Percentiles rank a stretch among this genome's conserved stretches.
phyloP scores from a whole-genome alignment of 2,797 vertebrate species.

The Thamnophis elegans region DNA sequence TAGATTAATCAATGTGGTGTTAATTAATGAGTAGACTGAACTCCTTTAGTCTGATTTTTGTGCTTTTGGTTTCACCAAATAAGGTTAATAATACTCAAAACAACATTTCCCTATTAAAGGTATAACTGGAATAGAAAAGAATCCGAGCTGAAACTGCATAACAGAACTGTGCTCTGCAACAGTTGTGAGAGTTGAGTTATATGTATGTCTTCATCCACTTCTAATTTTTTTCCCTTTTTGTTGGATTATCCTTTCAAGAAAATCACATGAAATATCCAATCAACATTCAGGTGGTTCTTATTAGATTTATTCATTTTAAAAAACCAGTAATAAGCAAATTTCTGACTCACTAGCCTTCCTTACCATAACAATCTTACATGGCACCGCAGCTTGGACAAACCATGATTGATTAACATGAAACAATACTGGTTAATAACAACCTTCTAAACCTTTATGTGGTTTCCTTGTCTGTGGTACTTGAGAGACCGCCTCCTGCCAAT shows the following conservation, averaged over 20 bases:
- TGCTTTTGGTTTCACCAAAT: not conserved
- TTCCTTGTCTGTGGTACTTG: no score
- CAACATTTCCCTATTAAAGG: not conserved
- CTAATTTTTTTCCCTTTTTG: not conserved
- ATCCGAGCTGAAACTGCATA: not conserved
- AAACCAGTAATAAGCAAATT: not conserved
- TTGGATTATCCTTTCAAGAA: not conserved
- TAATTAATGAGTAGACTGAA: not conserved
- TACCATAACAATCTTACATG: not conserved
- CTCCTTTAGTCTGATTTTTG: not conserved
- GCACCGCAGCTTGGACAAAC: not conserved
- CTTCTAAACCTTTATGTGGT: no score
- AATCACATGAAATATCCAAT: not conserved
- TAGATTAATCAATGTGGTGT: not conserved
- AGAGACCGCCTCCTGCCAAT: no score
- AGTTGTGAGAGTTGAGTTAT: no score
- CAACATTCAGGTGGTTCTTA: not conserved
- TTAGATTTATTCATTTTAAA: not conserved
- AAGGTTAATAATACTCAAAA: not conserved
- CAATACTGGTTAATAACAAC: no score
- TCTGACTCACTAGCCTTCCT: not conserved
- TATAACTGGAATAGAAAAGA: not conserved
- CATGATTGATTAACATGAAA: not conserved
- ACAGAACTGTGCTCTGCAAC: not conserved
- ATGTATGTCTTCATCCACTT: not conserved